Base-by-base conservation (phyloP, 2,113 vertebrate species). In the Clinocottus analis region DNA sequence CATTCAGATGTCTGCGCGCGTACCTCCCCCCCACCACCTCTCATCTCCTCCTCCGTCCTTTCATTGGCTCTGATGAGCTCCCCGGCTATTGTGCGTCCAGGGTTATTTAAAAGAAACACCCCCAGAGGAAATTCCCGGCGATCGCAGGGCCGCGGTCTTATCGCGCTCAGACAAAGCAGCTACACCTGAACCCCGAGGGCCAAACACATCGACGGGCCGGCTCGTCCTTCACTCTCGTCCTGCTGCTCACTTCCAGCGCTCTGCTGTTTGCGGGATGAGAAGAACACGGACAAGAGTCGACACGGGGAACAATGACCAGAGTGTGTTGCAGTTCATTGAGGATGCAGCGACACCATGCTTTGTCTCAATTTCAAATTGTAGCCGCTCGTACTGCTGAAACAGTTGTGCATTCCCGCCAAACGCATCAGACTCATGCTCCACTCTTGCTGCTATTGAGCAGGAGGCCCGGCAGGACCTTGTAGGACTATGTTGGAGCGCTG, bases 91-190 rank as follows among this genome's bases (percentile, higher is more conserved):
- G 90, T 94, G 80, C 69, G 85, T 88, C 80, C 85, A 37, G 81
- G 82, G 85, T 88, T 85, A 75, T 82, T 90, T 94, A 86, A 94
- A 90, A 91, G 82, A 79, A 80, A 72, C 75, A 45, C 77, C 87
- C 93, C 88, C 43, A 69, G 91, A 92, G 90, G 90, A 90, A 75
- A 59, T 80, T 92, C 82, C 77, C 5, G 49, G 58, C 74, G 82
- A 82, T 72, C n/a, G 47, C 83, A 65, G 78, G 74, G 76, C 16
- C 56, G n/a, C 21, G 12, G 29, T 90, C 91, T 94, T 95, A 95
- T 95, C 93, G 23, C 86, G 25, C 39, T 4, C 43, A 51, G 87
- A 85, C 89, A 92, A 90, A 87, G 88, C 84, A 62, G 88, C 86
- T 72, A 73, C 85, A 87, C 82, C 90, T 92, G 81, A 75, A 80